Percentiles rank a stretch among this genome's conserved stretches.
Evolutionary conservation across 2,888 invertebrate genomes (phyloP).

Genomic region (Temnothorax ravouxi): DNA sequence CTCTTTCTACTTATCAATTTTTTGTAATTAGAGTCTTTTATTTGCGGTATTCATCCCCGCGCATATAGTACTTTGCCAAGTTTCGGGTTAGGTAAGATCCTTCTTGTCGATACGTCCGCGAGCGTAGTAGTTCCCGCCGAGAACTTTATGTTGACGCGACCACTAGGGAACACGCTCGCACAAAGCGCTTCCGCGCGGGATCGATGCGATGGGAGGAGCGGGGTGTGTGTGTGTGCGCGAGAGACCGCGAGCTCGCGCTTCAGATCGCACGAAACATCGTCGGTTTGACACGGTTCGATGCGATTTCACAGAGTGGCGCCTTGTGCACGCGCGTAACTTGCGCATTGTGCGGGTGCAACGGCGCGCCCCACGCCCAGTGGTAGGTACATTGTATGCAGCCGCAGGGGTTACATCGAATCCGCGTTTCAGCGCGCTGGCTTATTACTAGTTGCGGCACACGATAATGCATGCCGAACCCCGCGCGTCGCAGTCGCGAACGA

Average conservation of each 20-base stretch:
- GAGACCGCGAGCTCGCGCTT: conserved; percentile 21
- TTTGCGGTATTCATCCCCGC: neutral
- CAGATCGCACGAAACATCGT: conserved; percentile 54
- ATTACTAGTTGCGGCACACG: conserved; percentile 13
- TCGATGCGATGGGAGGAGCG: neutral
- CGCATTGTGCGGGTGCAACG: conserved; percentile 37
- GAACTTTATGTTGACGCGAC: conserved; percentile 14
- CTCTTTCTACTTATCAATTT: neutral
- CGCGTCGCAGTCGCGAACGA: neutral
- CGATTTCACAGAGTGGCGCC: conserved; percentile 46
- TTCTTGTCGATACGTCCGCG: neutral
- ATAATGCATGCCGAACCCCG: conserved; percentile 25
- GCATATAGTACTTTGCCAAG: neutral
- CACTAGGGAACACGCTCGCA: neutral
- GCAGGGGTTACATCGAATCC: conserved; percentile 27
- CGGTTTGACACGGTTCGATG: conserved; percentile 49
- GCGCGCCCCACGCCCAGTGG: neutral
- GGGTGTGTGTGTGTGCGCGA: neutral
- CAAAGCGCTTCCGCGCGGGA: neutral
- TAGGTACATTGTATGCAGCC: neutral
- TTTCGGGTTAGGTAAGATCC: neutral
- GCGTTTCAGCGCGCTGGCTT: conserved; percentile 13
- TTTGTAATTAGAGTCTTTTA: neutral
- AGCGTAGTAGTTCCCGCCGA: neutral
- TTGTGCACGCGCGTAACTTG: conserved; percentile 37